Conservation (phyloP, 2,113 vertebrate genomes). For the Xenus cinereus region DNA sequence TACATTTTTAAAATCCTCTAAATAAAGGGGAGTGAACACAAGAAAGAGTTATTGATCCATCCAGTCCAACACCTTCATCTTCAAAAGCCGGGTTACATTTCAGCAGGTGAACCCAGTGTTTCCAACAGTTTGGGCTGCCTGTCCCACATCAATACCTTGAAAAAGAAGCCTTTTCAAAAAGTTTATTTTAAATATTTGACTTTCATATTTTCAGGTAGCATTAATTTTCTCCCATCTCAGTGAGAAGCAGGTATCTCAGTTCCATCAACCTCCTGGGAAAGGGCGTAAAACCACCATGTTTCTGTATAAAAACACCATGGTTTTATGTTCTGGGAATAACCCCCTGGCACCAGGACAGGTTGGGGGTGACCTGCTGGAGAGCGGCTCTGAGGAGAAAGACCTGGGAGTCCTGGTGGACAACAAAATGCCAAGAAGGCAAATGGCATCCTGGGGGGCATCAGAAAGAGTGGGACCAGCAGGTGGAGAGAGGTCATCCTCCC, state of each 20-base stretch:
- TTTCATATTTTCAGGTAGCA: background rate
- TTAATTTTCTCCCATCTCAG: background rate
- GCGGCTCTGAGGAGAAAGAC: too few species aligned
- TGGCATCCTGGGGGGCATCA: too few species aligned
- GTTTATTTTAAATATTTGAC: background rate
- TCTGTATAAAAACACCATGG: too few species aligned
- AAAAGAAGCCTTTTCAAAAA: background rate
- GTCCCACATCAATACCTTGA: too few species aligned
- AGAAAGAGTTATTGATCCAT: background rate
- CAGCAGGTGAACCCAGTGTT: background rate
- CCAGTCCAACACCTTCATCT: background rate
- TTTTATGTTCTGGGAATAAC: too few species aligned
- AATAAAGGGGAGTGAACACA: background rate
- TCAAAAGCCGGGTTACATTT: background rate
- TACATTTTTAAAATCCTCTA: background rate
- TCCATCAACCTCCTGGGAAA: background rate
- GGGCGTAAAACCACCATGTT: accelerated
- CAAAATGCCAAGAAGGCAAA: too few species aligned
- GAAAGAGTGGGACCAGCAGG: too few species aligned
- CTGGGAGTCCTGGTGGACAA: too few species aligned
- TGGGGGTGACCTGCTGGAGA: too few species aligned
- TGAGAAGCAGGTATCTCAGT: background rate
- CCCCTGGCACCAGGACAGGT: too few species aligned
- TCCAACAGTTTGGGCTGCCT: background rate
- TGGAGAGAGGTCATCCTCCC: too few species aligned